These are phyloP conservation scores for Gnatocerus cornutus DNA, from an alignment of 2,888 invertebrate genomes.

Conservation along the genomic window DNA sequence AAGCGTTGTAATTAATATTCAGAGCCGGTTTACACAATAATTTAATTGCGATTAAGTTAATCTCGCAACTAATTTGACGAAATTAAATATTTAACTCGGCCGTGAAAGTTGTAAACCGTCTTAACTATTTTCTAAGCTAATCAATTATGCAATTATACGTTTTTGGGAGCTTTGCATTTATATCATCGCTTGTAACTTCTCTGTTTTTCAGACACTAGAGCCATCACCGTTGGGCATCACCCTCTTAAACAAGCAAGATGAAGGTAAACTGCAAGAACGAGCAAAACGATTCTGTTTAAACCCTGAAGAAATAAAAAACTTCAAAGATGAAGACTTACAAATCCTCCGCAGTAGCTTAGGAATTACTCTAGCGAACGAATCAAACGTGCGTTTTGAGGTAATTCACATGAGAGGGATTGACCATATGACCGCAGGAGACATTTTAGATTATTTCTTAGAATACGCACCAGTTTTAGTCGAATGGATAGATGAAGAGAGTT, in stretches of 20 bases:
- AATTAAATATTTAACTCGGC: no score
- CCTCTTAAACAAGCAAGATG: slow-evolving; percentile 72
- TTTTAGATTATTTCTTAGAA: slow-evolving; percentile 85
- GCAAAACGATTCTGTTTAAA: slow-evolving; percentile 75
- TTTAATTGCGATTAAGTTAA: no score
- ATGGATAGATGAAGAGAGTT: slow-evolving; percentile 87
- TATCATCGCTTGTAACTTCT: no score
- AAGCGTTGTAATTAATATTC: no score
- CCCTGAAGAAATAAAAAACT: slow-evolving; percentile 67
- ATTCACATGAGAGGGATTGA: slow-evolving; percentile 84
- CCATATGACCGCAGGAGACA: slow-evolving; percentile 84
- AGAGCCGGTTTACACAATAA: no score
- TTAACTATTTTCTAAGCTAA: no score
- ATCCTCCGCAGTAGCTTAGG: slow-evolving; percentile 73
- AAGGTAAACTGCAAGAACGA: slow-evolving; percentile 73
- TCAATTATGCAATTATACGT: no score
- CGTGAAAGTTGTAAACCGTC: no score
- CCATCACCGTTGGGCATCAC: slow-evolving; percentile 55
- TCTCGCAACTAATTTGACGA: no score
- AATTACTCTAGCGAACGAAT: slow-evolving; percentile 75
- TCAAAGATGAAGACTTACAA: slow-evolving; percentile 69
- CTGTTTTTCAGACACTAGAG: no score
- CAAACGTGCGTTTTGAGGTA: slow-evolving; percentile 81
- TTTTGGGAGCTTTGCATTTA: no score
- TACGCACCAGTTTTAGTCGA: slow-evolving; percentile 85